Evolutionary conservation across 2,113 vertebrate species (phyloP), one percentile per base, ranked within the genome.

Genomic region (Archocentrus centrarchus): DNA sequence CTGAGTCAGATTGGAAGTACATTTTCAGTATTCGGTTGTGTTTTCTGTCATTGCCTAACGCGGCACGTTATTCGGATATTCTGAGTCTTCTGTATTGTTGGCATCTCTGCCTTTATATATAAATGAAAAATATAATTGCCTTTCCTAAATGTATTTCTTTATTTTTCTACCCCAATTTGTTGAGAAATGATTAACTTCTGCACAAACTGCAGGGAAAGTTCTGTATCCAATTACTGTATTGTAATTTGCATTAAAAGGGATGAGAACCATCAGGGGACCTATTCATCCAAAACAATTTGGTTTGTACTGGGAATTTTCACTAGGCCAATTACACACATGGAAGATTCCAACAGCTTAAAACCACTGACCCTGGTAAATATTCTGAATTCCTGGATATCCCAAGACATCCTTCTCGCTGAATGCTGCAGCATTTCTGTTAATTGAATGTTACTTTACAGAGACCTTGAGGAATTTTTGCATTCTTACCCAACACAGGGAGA

Each of bases 241-340:
- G 17, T 53, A 30, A 88, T 86, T 84, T 80, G 77, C 81, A 79
- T 86, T 78, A 44, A 88, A 66, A 47, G 39, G 60, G 61, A 68
- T 17, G 15, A 50, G 41, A 83, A 59, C 5, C 47, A n/a, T 80
- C 75, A 37, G n/a, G 70, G 30, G 82, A 59, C 6, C 2, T 24
- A 22, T 78, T 83, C 61, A 79, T 86, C 73, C 79, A 83, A 22
- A 85, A 63, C 81, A 35, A 80, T 59, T 70, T 18, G 27, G 61
- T 59, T 76, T 60, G 53, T 27, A 30, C 66, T 82, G 50, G 58
- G 75, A 15, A 10, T 79, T 73, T 80, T 60, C 27, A 27, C 57
- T 75, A 57, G 82, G 70, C 80, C 84, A 89, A 84, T 91, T 89
- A 82, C 73, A 86, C 87, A 91, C 85, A 83, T 86, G 91, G 64